Conservation (phyloP, 1,140 invertebrate genomes). For the Dysdera silvatica region DNA sequence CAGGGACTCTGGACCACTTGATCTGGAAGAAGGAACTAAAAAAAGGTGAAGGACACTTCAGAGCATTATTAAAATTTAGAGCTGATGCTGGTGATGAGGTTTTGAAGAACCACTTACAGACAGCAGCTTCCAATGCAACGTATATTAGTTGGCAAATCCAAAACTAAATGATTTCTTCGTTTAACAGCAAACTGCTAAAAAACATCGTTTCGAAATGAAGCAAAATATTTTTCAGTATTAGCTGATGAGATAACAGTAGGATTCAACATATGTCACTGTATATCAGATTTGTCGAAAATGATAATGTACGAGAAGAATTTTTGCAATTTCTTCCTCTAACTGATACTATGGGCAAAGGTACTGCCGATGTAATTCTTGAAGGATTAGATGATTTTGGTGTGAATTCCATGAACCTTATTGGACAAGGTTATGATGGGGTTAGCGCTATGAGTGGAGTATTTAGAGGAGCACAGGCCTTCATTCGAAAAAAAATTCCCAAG, state of each 20-base stretch:
- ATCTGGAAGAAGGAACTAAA: too few relatives aligned
- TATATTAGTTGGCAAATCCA: conserved; percentile 38
- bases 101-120: conserved; percentile 35
- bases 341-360: neutral
- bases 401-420: conserved; percentile 30
- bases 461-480: conserved; percentile 25
- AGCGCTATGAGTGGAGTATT: conserved; percentile 35
- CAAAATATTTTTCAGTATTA: neutral
- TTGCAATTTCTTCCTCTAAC: conserved; percentile 31
- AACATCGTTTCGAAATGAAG: conserved; percentile 25
- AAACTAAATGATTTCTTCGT: conserved; percentile 37
- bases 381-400: conserved; percentile 22
- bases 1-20: neutral
- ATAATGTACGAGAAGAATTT: conserved; percentile 35
- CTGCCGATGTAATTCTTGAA: neutral
- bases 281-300: conserved; percentile 32
- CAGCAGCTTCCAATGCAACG: conserved; percentile 25
- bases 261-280: conserved; percentile 35
- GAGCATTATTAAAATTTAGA: conserved; percentile 34
- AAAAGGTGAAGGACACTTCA: conserved; percentile 36
- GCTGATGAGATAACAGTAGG: conserved; percentile 2
- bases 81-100: conserved; percentile 33
- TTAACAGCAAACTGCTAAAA: conserved; percentile 33
- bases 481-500: neutral
- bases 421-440: conserved; percentile 28